Conservation (phyloP, 92 coral and sea anemone species). For the Siderastrea siderea region DNA sequence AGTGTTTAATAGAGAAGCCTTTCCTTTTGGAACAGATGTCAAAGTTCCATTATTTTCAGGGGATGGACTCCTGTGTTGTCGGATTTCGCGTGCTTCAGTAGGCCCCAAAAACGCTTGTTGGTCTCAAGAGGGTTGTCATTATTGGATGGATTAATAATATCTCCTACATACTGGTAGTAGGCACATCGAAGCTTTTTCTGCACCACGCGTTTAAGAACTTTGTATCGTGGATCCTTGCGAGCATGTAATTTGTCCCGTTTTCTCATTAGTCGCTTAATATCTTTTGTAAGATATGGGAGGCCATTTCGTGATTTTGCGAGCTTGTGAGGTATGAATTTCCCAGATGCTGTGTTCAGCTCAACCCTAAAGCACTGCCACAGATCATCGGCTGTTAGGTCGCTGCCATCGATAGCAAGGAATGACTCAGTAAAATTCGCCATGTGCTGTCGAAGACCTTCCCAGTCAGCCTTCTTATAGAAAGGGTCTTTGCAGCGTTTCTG, state of each 20-base stretch:
- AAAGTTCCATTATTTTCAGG: too few relatives aligned
- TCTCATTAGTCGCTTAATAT: conserved; percentile 31
- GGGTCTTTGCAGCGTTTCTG: conserved; percentile 23
- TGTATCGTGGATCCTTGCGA: conserved; percentile 22
- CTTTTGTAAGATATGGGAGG: conserved; percentile 20
- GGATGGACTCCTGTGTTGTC: too few relatives aligned
- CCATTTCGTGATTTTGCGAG: conserved; percentile 7
- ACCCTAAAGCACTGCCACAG: conserved; percentile 29
- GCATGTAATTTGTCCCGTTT: conserved; percentile 43
- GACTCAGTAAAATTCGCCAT: conserved; percentile 38
- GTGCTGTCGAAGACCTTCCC: conserved; percentile 42
- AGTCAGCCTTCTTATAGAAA: conserved; percentile 33
- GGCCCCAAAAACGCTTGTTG: neutral
- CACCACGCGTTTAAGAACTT: conserved; percentile 45
- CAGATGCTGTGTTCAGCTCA: neutral
- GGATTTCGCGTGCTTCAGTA: too few relatives aligned
- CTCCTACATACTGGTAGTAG: neutral
- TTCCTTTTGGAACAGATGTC: too few relatives aligned
- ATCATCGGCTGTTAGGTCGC: conserved; percentile 15
- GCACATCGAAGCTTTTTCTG: neutral
- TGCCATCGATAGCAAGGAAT: conserved; percentile 17
- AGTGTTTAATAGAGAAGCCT: too few relatives aligned
- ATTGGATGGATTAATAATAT: neutral
- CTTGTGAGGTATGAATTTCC: conserved; percentile 33
- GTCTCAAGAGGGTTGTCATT: neutral